Percentiles rank a stretch among this genome's conserved stretches.
These are phyloP conservation scores for Odontothrips loti DNA, from an alignment of 2,888 invertebrate species.

Conservation along the genomic window DNA sequence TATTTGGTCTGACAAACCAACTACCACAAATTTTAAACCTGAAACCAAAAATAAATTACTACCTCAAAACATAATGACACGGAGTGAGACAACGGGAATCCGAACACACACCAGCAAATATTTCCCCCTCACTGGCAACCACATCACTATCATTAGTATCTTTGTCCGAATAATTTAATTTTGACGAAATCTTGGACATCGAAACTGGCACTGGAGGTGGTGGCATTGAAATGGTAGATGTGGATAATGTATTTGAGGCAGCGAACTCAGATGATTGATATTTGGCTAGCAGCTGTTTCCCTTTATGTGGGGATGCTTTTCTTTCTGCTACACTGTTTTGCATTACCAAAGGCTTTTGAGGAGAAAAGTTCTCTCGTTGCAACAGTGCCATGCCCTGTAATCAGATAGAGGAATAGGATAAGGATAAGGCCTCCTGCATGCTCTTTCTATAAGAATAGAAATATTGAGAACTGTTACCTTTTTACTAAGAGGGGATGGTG, in stretches of 20 bases:
- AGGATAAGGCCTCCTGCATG: background rate
- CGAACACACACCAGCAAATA: background rate
- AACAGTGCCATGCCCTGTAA: background rate
- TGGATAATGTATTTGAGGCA: background rate
- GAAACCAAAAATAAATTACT: slow-evolving; percentile 34
- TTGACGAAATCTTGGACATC: background rate
- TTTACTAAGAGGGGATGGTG: slow-evolving; percentile 59
- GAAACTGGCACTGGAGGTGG: background rate
- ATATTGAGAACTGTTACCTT: slow-evolving; percentile 46
- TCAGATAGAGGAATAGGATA: background rate
- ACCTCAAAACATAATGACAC: background rate
- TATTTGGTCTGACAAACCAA: slow-evolving; percentile 45
- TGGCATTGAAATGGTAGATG: background rate
- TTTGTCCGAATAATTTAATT: background rate
- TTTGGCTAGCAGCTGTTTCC: background rate
- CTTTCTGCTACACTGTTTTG: slow-evolving; percentile 18
- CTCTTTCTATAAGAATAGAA: background rate
- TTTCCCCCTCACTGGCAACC: background rate
- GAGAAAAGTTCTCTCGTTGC: background rate
- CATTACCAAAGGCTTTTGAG: background rate
- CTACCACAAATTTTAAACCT: slow-evolving; percentile 48
- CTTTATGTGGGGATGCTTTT: background rate
- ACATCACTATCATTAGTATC: background rate
- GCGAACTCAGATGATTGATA: background rate
- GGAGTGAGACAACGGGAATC: too few species aligned